phyloP scores from a whole-genome alignment of 2,888 invertebrate species.

The Latrodectus elegans region DNA sequence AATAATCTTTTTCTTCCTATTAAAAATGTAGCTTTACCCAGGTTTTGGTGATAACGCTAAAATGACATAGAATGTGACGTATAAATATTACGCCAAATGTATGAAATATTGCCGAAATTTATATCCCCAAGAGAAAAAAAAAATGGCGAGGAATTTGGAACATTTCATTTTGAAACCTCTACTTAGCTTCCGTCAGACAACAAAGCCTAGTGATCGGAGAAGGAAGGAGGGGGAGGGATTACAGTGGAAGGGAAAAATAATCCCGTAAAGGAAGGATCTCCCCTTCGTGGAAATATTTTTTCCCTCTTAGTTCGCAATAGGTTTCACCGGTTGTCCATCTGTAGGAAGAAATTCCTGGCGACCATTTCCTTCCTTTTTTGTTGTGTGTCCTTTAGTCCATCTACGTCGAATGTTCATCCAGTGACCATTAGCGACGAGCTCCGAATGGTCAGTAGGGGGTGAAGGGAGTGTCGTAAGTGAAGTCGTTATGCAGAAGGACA shows the following conservation, averaged over 20 bases:
- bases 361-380: neutral
- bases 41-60: no score
- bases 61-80: no score
- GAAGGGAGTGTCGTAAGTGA: constrained; percentile 27
- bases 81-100: no score
- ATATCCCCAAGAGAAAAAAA: no score
- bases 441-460: constrained; percentile 10
- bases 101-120: no score
- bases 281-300: neutral
- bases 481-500: constrained; percentile 64
- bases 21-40: no score
- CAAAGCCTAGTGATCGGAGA: no score
- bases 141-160: no score
- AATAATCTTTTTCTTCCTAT: no score
- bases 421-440: constrained; percentile 51
- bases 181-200: no score
- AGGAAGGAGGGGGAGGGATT: no score
- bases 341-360: neutral
- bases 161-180: no score
- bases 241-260: neutral
- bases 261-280: neutral
- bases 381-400: neutral
- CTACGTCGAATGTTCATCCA: constrained; percentile 50
- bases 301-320: neutral
- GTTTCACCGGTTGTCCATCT: neutral